These are phyloP conservation scores for Amblyornis subalaris DNA, from an alignment of 2,113 vertebrate species.

Conservation along the genomic window DNA sequence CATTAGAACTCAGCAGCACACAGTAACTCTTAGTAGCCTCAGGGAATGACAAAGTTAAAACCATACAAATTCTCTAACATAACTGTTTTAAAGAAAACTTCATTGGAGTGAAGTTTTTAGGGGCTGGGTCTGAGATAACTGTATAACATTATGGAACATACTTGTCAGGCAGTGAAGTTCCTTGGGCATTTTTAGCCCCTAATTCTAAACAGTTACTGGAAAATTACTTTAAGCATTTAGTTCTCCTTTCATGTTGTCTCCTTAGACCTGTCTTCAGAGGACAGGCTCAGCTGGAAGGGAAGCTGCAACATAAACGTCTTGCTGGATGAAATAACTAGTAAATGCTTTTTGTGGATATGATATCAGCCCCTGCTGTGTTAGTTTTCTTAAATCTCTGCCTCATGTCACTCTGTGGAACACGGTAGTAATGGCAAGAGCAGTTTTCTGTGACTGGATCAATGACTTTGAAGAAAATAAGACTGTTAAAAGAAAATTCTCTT, in stretches of 20 bases:
- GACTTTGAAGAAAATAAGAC: background rate
- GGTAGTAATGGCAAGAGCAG: background rate
- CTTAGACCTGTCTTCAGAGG: background rate
- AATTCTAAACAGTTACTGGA: background rate
- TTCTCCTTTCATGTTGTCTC: background rate
- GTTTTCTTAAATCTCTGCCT: constrained; percentile 23
- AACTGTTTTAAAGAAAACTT: background rate
- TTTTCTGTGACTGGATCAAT: background rate
- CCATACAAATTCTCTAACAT: background rate
- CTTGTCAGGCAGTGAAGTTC: background rate
- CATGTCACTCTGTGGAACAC: background rate
- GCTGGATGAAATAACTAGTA: constrained; percentile 28
- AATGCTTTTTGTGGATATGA: background rate
- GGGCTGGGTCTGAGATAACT: background rate
- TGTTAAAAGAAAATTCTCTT: background rate
- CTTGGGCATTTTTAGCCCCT: background rate
- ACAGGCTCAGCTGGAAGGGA: constrained; percentile 18
- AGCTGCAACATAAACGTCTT: constrained; percentile 7
- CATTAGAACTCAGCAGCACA: background rate
- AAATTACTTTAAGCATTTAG: background rate
- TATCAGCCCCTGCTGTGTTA: background rate
- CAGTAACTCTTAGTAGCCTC: background rate
- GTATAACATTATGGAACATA: background rate
- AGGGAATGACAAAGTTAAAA: background rate
- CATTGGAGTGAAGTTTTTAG: background rate